These are phyloP conservation scores for Dendrocincla fuliginosa DNA, from an alignment of 2,797 vertebrate genomes.

Conservation along the genomic window DNA sequence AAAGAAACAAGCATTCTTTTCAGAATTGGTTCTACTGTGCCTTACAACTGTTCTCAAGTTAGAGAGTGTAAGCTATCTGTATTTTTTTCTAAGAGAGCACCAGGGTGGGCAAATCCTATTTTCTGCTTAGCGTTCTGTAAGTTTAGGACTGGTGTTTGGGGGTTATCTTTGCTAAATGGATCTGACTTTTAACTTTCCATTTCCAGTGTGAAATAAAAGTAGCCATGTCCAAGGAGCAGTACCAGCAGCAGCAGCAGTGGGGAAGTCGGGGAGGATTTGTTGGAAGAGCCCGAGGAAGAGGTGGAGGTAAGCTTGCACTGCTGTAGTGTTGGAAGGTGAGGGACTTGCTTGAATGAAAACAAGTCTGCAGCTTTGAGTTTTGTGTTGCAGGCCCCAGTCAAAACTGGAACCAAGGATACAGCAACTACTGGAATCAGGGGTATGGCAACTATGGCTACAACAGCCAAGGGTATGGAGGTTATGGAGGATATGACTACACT, in stretches of 20 bases:
- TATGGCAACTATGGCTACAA: constrained; percentile 97
- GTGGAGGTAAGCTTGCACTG: constrained; percentile 79
- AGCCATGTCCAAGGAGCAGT: constrained; percentile 98
- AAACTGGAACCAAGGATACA: constrained; percentile 97
- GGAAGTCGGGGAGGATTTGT: constrained; percentile 91
- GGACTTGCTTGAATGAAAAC: background rate
- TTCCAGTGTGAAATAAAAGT: constrained; percentile 97
- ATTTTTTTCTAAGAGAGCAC: background rate
- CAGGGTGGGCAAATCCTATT: background rate
- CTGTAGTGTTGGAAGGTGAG: accelerated
- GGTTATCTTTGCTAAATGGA: background rate
- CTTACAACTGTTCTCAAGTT: background rate
- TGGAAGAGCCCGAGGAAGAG: constrained; percentile 89
- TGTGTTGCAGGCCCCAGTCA: constrained; percentile 89
- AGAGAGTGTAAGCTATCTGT: background rate
- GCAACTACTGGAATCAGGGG: constrained; percentile 97
- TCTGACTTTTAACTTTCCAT: background rate
- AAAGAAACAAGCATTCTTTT: background rate
- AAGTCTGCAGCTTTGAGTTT: constrained; percentile 44
- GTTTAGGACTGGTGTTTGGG: background rate
- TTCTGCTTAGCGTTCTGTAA: background rate
- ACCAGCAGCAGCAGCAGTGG: constrained; percentile 96
- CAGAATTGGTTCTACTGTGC: background rate
- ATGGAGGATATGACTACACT: constrained; percentile 96
- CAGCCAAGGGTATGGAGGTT: constrained; percentile 96